Base-by-base conservation (phyloP, 2,888 invertebrate species). In the Caenorhabditis virilis region DNA sequence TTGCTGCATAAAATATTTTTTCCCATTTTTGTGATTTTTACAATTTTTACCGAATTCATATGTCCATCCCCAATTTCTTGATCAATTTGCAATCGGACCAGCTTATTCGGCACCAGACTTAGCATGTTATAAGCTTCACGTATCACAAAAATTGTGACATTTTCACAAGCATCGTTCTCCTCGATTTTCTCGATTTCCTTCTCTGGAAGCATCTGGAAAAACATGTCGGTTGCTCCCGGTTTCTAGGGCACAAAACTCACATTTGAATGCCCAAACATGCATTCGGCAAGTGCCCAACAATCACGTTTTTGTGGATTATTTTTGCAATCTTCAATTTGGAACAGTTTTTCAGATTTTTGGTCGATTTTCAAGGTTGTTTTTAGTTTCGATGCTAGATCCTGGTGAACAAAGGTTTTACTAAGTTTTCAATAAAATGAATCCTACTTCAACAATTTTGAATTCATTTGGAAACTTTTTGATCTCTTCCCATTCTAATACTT, bases 251-350 rank as follows among this genome's bases (percentile, higher is more conserved):
- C 6, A 6, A 30, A 9, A 30, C 13, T 22, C 11, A 60, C 60
- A 23, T 49, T 39, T 2, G 49, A 20, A 13, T 33, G 36, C 1
- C 41, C 46, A 22, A 35, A 61, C 1, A 35, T 16, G 26, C 61
- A 61, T 22, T 51, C 51, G 25, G 50, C 52, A 36, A 61, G 25
- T 33, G 46, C 61, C 55, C 55, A 61, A 48, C 61, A 61, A 25
- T 61, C 55, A 35, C 7, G n/a, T 25, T 56, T 61, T 51, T 61
- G 61, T 13, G 36, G 18, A 16, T 61, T 27, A 36, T 61, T 41
- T 11, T 46, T 38, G 18, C 61, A 61, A 35, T 52, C 42, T 38
- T 51, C 42, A 0, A 41, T 38, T 46, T 61, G 61, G 25, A 61
- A 61, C 11, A 61, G 35, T 18, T 50, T 51, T 15, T 56, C 42